Conservation (phyloP, 2,797 vertebrate genomes). For the Chrysocyon brachyurus region DNA sequence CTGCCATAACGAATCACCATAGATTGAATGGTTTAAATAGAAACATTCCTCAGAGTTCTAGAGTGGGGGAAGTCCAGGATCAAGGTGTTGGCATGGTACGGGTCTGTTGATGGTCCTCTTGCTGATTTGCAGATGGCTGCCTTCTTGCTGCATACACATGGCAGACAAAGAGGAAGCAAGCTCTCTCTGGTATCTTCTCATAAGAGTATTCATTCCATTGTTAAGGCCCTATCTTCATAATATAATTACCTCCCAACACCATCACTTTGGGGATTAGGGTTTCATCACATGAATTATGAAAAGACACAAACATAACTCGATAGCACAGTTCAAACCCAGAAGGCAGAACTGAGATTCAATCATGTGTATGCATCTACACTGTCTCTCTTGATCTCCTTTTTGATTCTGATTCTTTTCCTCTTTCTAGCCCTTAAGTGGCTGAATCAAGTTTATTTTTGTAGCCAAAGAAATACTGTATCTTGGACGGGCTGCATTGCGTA, state of each 20-base stretch:
- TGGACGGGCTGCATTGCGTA: neutral
- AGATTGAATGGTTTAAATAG: neutral
- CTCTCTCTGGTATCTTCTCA: neutral
- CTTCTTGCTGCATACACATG: neutral
- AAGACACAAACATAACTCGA: neutral
- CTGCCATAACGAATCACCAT: neutral
- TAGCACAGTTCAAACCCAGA: neutral
- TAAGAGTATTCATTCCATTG: neutral
- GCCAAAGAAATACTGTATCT: neutral
- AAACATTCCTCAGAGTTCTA: neutral
- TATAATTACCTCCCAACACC: neutral
- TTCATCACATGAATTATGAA: neutral
- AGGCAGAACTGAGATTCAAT: neutral
- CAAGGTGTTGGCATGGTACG: neutral
- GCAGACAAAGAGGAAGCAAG: neutral
- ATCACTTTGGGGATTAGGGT: neutral
- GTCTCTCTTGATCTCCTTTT: neutral
- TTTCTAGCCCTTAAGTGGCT: neutral
- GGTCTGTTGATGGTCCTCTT: neutral
- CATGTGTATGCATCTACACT: neutral
- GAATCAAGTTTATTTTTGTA: neutral
- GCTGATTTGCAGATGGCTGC: neutral
- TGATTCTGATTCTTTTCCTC: neutral
- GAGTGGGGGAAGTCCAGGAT: neutral
- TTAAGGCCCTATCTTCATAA: neutral